Base-by-base conservation (phyloP, 2,113 vertebrate species). In the Hippocampus zosterae region DNA sequence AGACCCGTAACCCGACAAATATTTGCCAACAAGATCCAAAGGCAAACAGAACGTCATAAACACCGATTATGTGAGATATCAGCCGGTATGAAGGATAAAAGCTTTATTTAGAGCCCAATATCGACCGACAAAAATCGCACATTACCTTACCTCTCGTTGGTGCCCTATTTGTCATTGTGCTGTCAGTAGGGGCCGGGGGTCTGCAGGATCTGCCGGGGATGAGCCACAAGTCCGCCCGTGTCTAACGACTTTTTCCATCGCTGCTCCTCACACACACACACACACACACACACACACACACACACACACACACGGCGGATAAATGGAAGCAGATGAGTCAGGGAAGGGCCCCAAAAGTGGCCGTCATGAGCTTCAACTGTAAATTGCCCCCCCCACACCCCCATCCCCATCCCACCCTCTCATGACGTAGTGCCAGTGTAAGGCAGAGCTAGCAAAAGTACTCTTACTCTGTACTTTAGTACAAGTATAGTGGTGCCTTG, bases 271-370 rank as follows among this genome's bases (percentile, higher is more conserved):
- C n/a, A 15, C 55, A 27, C 55, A 27, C 55, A 25, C 55, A 27
- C 55, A 27, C 53, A 25, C 55, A 15, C n/a, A 15, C 55, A 27
- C 55, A 27, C 55, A 25, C 55, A 15, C n/a, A 15, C 55, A 27
- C 55, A 27, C 55, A 25, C 41, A 42, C 42, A 44, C 42, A 48
- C 46, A 48, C 29, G 10, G 42, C 44, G 29, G 50, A 65, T 75
- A 70, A 81, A 67, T 66, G 70, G 68, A 84, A 85, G 74, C 81
- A 85, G 81, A 85, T 81, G 75, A 70, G 33, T 78, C 61, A 9
- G 77, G 79, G 75, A 80, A 71, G 70, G 75, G 77, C 75, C 75
- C 61, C 11, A 27, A 65, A 68, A 79, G 25, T 53, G 50, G 50
- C 50, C 6, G 50, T 53, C 50, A n/a, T 2, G n/a, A 55, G 8